Evolutionary conservation across 2,797 vertebrate species (phyloP), one percentile per base, ranked within the genome.

Genomic region (Geotrypetes seraphini): DNA sequence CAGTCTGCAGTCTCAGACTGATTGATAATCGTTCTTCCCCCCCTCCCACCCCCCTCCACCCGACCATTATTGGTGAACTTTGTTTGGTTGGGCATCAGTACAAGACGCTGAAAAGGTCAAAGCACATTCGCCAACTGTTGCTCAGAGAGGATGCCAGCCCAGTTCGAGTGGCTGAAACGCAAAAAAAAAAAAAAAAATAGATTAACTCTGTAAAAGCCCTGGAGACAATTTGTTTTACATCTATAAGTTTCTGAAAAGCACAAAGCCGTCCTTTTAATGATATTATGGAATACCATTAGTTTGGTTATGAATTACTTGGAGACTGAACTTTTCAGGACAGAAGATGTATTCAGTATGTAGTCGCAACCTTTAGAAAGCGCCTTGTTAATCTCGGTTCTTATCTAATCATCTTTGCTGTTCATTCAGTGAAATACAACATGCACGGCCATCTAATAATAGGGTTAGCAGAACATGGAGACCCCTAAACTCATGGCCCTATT

Each of bases 91-190:
- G 46, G 61, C 53, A 63, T 57, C 57, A 69, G 53, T 14, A 63
- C 66, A 67, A 53, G 40, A 52, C 56, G 54, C 61, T 69, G 57
- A 69, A 67, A 69, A 65, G 66, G 61, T 67, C 69, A 69, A 49
- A 53, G 39, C 36, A 0, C 42, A 37, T 52, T 67, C 12, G 7
- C 41, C 43, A 33, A 49, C 10, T 14, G 25, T 37, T 34, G 28
- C 24, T 43, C 36, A 20, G 2, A 3, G 50, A 48, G 46, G 46
- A 31, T 10, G 31, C 42, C 1, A 1, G 35, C 39, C 41, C 30
- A 2, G 0, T 0, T 0, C 31, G 29, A 32, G 20, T 0, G 0
- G 25, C 29, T 11, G 23, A 0, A n/a, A 3, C 22, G 10, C 26
- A 37, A 6, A 63, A n/a, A n/a, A n/a, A n/a, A n/a, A n/a, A n/a